phyloP scores from a whole-genome alignment of 2,113 vertebrate genomes.

The Sebastes fasciatus region DNA sequence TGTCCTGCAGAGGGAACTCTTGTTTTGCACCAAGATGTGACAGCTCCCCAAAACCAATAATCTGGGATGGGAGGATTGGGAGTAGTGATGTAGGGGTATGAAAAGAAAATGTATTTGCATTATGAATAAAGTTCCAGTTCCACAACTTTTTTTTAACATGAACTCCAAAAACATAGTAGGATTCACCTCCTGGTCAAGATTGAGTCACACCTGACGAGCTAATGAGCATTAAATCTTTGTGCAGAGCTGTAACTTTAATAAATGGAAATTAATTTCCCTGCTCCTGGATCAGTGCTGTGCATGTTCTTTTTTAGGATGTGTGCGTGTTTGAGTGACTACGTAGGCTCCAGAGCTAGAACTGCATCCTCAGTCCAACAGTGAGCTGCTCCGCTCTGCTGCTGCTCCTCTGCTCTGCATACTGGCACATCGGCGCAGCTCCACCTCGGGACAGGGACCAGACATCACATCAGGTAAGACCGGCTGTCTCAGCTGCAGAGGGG shows the following conservation, averaged over 20 bases:
- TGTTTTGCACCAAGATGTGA: constrained; percentile 11
- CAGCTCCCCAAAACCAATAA: background rate
- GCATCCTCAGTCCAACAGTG: background rate
- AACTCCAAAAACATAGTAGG: background rate
- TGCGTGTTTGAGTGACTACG: constrained; percentile 24
- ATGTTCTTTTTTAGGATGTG: background rate
- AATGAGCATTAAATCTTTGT: background rate
- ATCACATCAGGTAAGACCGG: constrained; percentile 38
- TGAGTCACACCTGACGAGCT: background rate
- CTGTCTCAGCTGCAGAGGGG: background rate
- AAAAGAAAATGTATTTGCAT: background rate
- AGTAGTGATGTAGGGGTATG: background rate
- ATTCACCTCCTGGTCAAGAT: background rate
- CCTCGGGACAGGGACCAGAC: background rate
- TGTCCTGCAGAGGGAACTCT: constrained; percentile 65
- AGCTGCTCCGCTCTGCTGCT: constrained; percentile 27
- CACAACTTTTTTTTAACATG: background rate
- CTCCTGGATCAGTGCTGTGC: background rate
- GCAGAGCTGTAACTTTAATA: background rate
- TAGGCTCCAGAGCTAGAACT: background rate
- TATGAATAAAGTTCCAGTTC: background rate
- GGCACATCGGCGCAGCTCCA: constrained; percentile 8
- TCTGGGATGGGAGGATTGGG: background rate
- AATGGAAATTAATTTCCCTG: background rate
- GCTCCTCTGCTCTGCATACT: constrained; percentile 24